Evolutionary conservation across 2,113 vertebrate genomes (phyloP).

Genomic region (Plecotus auritus): DNA sequence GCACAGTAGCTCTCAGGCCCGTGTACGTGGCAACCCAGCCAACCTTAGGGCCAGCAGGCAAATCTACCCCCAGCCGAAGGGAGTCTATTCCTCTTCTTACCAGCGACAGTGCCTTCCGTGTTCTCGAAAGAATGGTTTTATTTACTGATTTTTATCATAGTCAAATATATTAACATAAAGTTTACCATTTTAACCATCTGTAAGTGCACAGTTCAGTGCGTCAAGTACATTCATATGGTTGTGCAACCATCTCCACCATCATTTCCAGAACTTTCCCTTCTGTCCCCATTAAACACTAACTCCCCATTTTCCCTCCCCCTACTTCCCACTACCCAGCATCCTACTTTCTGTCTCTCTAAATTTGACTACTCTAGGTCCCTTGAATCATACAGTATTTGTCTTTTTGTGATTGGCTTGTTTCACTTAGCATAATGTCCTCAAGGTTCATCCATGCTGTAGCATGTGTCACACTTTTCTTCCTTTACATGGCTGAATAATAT

Average conservation of each 20-base stretch:
- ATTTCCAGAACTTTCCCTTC: not conserved
- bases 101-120: rapidly evolving
- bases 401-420: not conserved
- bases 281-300: not conserved
- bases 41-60: not conserved
- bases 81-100: not conserved
- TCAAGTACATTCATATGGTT: rapidly evolving
- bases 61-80: no score
- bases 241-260: rapidly evolving
- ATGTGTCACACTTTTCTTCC: not conserved
- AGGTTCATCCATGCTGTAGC: no score
- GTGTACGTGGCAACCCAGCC: rapidly evolving
- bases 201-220: not conserved
- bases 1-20: not conserved
- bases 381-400: not conserved
- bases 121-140: not conserved
- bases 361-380: not conserved
- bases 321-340: rapidly evolving
- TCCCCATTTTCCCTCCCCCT: rapidly evolving
- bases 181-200: not conserved
- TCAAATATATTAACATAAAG: not conserved
- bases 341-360: not conserved
- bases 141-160: not conserved
- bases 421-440: not conserved
- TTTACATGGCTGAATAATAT: not conserved